phyloP scores from a whole-genome alignment of 2,113 vertebrate species.

The Thomomys bottae region DNA sequence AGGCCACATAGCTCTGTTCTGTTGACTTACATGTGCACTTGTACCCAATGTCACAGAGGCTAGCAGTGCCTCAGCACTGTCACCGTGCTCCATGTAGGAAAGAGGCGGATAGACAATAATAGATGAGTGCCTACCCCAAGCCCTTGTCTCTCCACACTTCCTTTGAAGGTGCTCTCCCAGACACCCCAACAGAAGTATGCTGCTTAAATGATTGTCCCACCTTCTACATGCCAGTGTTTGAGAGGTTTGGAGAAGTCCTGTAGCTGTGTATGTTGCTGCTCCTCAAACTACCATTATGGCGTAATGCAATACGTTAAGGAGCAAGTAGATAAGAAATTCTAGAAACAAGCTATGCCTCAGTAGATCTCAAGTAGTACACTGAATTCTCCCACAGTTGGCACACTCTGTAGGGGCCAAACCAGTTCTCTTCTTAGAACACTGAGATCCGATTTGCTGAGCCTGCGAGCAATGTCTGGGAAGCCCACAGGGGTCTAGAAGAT shows the following conservation, averaged over 20 bases:
- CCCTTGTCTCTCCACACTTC: too few relatives aligned
- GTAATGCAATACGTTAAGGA: background rate
- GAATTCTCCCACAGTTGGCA: background rate
- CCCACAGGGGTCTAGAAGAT: background rate
- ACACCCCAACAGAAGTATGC: background rate
- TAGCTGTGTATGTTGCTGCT: background rate
- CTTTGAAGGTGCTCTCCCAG: background rate
- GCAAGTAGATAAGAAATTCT: background rate
- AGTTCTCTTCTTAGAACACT: conserved; percentile 36
- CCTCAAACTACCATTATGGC: background rate
- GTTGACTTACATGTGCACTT: background rate
- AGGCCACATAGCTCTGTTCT: background rate
- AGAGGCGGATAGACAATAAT: background rate
- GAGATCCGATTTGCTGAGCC: background rate
- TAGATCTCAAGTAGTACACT: background rate
- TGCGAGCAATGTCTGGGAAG: background rate
- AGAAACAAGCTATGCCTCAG: background rate
- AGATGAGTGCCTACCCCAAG: background rate
- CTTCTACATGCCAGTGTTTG: background rate
- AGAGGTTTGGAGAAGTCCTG: background rate
- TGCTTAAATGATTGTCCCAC: background rate
- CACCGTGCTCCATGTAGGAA: background rate
- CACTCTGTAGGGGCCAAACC: background rate
- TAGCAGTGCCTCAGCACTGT: background rate
- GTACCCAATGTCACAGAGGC: background rate